Evolutionary conservation across 1,140 invertebrate genomes (phyloP).

Genomic region (Drosophila suzukii): DNA sequence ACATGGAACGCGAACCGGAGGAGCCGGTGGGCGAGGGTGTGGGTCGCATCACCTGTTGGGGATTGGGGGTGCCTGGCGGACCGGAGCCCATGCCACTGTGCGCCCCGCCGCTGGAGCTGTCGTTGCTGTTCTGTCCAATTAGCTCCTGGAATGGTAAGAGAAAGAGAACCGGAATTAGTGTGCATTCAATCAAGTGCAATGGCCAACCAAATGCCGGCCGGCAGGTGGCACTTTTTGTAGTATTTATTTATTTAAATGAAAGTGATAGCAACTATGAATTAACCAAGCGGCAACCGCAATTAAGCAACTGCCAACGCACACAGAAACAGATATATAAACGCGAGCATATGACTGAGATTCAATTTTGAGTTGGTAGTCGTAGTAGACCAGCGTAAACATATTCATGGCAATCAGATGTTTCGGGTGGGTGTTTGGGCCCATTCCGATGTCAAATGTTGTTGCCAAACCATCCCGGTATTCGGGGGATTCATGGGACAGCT

Average conservation of each 20-base stretch:
- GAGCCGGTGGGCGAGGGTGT: constrained; percentile 97
- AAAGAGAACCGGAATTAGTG: constrained; percentile 25
- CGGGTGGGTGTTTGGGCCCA: constrained; percentile 7
- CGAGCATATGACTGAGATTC: constrained; percentile 29
- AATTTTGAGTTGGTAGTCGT: constrained; percentile 2
- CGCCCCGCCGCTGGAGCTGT: constrained; percentile 88
- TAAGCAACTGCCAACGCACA: constrained; percentile 23
- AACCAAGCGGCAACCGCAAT: constrained; percentile 47
- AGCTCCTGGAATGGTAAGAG: constrained; percentile 89
- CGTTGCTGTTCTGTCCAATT: constrained; percentile 93
- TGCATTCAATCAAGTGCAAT: constrained; percentile 20
- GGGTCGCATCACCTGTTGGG: constrained; percentile 90
- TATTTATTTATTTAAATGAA: constrained; percentile 59
- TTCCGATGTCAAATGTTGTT: constrained; percentile 10
- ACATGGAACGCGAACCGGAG: constrained; percentile 96
- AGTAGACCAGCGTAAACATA: constrained; percentile 27
- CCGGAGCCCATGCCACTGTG: constrained; percentile 91
- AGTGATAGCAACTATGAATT: constrained; percentile 61
- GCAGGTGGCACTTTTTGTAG: constrained; percentile 43
- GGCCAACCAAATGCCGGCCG: constrained; percentile 46
- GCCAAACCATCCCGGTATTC: constrained; percentile 1
- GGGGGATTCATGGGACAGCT: not conserved
- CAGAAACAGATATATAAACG: not conserved
- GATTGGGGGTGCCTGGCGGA: constrained; percentile 90
- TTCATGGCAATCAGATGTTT: constrained; percentile 46